Evolutionary conservation across 1,140 invertebrate species (phyloP), one percentile per base, ranked within the genome.

Genomic region (Antheraea mylitta): DNA sequence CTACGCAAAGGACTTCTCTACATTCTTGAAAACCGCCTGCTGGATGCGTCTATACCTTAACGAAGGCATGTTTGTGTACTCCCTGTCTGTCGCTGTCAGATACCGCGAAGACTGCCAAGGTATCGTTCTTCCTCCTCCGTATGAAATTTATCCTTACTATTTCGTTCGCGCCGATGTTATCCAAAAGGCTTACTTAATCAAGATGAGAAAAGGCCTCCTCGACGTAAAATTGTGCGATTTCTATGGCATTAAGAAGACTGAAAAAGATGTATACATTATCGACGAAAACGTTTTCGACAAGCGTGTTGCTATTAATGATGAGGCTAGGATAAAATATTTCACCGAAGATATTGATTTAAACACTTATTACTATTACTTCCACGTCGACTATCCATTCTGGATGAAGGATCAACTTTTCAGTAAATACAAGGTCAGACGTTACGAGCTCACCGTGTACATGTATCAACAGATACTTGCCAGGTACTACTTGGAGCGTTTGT

Each of bases 261-360:
- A 90, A 13, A 90, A 91, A 58, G 83, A 83, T 19, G 71, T 89
- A 3, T 89, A 77, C 70, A 90, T 92, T 36, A 88, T 91, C 48
- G 92, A 91, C 58, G 86, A 92, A 64, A 92, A 92, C n/a, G 72
- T 88, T 0, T 90, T 74, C 61, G 88, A 92, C 69, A 89, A 93
- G 64, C 84, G 89, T 53, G 72, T 89, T 67, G 72, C 75, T 68
- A 68, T 92, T n/a, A 89, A 82, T 67, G 73, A 84, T 7, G 82
- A 92, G 61, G 84, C 89, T 75, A 82, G 86, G 11, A 68, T 96
- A 30, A 92, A 94, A 69, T 96, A 96, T 76, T 95, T 95, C 78
- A 93, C 94, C 22, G 95, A 96, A 85, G 95, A 96, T 77, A 93
- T 96, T 74, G 95, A 94, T 30, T 86, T 95, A 45, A 96, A 96